Evolutionary conservation across 2,888 invertebrate species (phyloP), one percentile per base, ranked within the genome.

Genomic region (Eilema griseolum): DNA sequence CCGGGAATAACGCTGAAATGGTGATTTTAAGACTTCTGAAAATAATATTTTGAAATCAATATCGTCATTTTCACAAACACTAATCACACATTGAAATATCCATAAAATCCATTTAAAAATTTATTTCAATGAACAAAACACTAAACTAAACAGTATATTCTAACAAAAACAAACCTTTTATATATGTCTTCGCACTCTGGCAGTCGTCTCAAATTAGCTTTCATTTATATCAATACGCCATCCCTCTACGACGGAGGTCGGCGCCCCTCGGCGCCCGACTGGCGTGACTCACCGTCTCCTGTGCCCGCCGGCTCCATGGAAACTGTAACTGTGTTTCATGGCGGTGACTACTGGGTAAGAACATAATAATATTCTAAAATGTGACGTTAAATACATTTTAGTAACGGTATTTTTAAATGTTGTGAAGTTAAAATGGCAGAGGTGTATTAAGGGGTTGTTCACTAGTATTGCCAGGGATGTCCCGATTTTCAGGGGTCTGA

Each of bases 251-350:
- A 41, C 61, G 70, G 75, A 72, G 81, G 71, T 67, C 72, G 75
- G 61, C 59, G 59, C 62, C 79, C 60, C 66, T 52, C 64, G 89
- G 89, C 89, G 90, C 89, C 90, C 66, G 59, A 28, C 64, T 41
- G 90, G 83, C 90, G 87, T 86, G 90, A 82, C 90, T 76, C 69
- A 60, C 63, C 70, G 90, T 88, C 90, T 89, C 80, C 75, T 3
- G 26, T 56, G 37, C 46, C 31, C 56, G 37, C 28, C 60, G 71
- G 67, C 77, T 76, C 79, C 69, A 73, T 76, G 79, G 77, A 81
- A 83, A 81, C 79, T 79, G 74, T 78, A 66, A 70, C 76, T 70
- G 60, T 63, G 33, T 52, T 20, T 26, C 57, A 66, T 69, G 59
- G 59, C 65, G 60, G 28, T 31, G 52, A 52, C 52, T n/a, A 52